phyloP scores from a whole-genome alignment of 2,113 vertebrate species.

The Scalopus aquaticus region DNA sequence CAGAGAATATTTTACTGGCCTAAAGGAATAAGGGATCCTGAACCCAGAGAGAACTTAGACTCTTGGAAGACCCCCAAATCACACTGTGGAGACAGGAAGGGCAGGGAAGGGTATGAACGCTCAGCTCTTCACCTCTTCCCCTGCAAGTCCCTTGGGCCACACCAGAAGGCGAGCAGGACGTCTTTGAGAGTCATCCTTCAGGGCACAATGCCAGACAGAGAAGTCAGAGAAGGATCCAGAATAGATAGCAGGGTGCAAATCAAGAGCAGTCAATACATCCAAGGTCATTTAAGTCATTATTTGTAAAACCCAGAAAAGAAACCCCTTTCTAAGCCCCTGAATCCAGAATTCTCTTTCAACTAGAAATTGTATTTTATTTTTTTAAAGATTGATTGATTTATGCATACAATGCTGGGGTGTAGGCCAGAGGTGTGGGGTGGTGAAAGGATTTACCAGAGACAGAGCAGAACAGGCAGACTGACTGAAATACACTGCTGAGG shows the following conservation, averaged over 20 bases:
- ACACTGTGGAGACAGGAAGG: not conserved
- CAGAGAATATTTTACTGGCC: not conserved
- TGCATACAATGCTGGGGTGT: too few species aligned
- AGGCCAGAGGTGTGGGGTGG: too few species aligned
- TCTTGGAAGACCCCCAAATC: too few species aligned
- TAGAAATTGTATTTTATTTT: too few species aligned
- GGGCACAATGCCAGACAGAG: not conserved
- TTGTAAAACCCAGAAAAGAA: not conserved
- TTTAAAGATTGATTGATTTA: too few species aligned
- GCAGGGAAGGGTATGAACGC: rapidly evolving
- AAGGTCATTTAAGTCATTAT: not conserved
- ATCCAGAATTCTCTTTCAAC: not conserved
- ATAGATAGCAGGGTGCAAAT: not conserved
- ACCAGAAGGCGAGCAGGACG: not conserved
- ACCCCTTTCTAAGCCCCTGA: rapidly evolving
- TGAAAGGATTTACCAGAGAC: too few species aligned
- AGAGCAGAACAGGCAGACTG: too few species aligned
- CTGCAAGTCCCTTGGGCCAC: not conserved
- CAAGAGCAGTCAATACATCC: not conserved
- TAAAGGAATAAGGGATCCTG: not conserved
- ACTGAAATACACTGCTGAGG: too few species aligned
- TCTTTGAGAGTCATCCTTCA: not conserved
- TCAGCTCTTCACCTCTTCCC: rapidly evolving
- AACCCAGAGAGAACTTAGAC: not conserved
- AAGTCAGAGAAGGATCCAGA: not conserved